phyloP scores from a whole-genome alignment of 2,888 invertebrate species.

The Temnothorax rugatulus region DNA sequence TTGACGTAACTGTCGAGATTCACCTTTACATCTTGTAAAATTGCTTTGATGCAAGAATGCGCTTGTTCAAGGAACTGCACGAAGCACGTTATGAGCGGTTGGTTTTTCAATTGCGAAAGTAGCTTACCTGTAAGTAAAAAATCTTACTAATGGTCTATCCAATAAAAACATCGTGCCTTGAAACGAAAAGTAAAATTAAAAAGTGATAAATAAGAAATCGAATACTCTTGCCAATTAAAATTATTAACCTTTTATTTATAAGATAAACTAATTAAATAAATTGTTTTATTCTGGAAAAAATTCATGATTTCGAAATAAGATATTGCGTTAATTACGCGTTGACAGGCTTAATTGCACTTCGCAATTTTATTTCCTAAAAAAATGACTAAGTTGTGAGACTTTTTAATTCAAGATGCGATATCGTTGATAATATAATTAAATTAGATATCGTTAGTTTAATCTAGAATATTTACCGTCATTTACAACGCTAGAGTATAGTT shows the following conservation, averaged over 20 bases:
- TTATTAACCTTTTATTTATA: neutral
- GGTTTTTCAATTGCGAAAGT: slow-evolving; percentile 87
- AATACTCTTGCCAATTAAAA: neutral
- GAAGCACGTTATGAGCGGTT: slow-evolving; percentile 88
- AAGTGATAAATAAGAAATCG: neutral
- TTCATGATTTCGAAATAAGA: slow-evolving; percentile 13
- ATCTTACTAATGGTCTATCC: neutral
- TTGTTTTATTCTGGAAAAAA: neutral
- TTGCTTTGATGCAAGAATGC: slow-evolving; percentile 86
- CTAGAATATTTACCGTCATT: slow-evolving; percentile 44
- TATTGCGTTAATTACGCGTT: neutral
- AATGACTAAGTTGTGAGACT: neutral
- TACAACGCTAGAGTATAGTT: slow-evolving; percentile 48
- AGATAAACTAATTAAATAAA: neutral
- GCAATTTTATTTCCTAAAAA: neutral
- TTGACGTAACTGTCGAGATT: slow-evolving; percentile 85
- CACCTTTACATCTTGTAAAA: slow-evolving; percentile 84
- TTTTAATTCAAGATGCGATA: neutral
- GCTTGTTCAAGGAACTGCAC: slow-evolving; percentile 86
- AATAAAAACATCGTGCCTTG: neutral
- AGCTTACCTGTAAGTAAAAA: slow-evolving; percentile 83
- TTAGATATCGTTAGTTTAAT: neutral
- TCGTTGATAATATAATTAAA: neutral
- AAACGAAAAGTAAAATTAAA: neutral
- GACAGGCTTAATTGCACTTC: no score